A percentile compares a stretch with the other conserved stretches of the same genome.
Conservation (phyloP, 2,797 vertebrate genomes). For the Onychomys torridus region DNA sequence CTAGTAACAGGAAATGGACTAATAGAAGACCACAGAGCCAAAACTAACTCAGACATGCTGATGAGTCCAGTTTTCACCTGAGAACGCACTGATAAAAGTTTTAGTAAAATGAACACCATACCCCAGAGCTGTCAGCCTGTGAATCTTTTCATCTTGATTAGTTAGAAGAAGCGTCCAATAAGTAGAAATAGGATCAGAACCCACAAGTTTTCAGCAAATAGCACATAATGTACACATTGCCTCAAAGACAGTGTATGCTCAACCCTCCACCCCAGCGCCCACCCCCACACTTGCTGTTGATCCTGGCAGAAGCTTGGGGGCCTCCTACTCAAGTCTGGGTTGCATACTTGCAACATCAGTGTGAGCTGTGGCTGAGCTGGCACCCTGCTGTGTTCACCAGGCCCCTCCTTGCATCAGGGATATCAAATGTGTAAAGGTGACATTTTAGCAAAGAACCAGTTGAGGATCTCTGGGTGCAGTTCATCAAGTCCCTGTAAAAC, state of each 20-base stretch:
- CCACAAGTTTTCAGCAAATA: background rate
- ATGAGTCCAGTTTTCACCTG: background rate
- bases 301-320: background rate
- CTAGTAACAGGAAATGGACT: background rate
- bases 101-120: rapidly evolving
- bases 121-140: background rate
- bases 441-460: background rate
- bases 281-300: no score
- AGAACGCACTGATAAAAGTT: background rate
- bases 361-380: background rate
- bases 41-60: background rate
- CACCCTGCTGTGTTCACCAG: background rate
- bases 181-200: background rate
- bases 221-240: background rate
- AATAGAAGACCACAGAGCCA: background rate
- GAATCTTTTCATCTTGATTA: background rate
- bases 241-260: background rate
- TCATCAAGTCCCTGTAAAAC: background rate
- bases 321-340: background rate
- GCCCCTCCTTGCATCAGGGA: background rate
- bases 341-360: background rate
- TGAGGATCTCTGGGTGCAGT: background rate
- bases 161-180: background rate
- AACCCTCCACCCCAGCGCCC: background rate
- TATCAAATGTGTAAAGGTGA: background rate